Evolutionary conservation across 2,888 invertebrate genomes (phyloP).

Genomic region (Pandemis corylana): DNA sequence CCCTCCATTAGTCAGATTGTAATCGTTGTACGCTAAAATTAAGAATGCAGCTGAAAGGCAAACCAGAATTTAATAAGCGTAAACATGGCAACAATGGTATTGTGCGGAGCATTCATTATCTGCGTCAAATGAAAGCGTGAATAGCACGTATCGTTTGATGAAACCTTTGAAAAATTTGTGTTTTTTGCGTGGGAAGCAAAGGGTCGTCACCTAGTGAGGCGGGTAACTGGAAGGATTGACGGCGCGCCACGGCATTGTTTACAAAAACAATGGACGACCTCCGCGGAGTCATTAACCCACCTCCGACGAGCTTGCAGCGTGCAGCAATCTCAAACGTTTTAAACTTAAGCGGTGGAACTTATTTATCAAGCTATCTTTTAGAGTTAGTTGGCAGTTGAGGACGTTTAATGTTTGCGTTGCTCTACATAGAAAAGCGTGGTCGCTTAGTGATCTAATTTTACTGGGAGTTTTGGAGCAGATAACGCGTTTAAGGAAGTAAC

Average conservation of each 20-base stretch:
- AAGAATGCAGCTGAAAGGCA: background rate
- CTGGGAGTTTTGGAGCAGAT: background rate
- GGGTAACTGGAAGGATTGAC: conserved; percentile 76
- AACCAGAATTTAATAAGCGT: conserved; percentile 22
- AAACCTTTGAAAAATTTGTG: conserved; percentile 43
- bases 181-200: conserved; percentile 68
- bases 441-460: conserved; percentile 5
- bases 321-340: conserved; percentile 61
- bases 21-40: background rate
- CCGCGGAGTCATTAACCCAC: conserved; percentile 82
- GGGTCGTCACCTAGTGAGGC: conserved; percentile 75
- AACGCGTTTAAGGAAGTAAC: too few relatives aligned
- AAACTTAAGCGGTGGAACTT: conserved; percentile 43
- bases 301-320: conserved; percentile 61
- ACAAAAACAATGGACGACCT: conserved; percentile 82
- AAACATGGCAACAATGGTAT: conserved; percentile 8
- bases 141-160: conserved; percentile 1
- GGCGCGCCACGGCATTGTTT: conserved; percentile 78
- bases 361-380: conserved; percentile 19
- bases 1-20: background rate
- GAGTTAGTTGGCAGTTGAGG: conserved; percentile 1
- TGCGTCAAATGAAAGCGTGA: conserved; percentile 17
- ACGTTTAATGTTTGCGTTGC: conserved; percentile 11
- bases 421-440: background rate
- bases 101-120: conserved; percentile 20